These are phyloP conservation scores for Lycocorax pyrrhopterus DNA, from an alignment of 2,113 vertebrate genomes.

Conservation along the genomic window DNA sequence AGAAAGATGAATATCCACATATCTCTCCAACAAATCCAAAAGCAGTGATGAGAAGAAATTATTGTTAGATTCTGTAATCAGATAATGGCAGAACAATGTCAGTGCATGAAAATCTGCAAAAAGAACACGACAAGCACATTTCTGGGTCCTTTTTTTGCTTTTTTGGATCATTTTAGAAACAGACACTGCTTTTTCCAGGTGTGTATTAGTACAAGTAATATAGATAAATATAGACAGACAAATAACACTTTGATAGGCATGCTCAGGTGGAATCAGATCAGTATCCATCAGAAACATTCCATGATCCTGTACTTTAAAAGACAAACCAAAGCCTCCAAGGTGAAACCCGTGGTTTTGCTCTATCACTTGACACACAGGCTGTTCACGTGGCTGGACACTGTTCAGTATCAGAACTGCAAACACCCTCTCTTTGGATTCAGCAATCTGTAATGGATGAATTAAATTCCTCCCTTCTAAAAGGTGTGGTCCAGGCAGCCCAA, in stretches of 20 bases:
- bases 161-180: not conserved
- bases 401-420: not conserved
- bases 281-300: not conserved
- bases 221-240: not conserved
- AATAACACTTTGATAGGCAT: not conserved
- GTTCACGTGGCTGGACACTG: not conserved
- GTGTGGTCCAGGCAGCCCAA: not conserved
- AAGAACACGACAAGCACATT: not conserved
- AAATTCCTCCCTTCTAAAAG: not conserved
- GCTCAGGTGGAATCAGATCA: not conserved
- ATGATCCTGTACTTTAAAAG: not conserved
- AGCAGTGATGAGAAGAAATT: not conserved
- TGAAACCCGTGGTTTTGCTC: not conserved
- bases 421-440: not conserved
- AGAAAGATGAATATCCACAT: not conserved
- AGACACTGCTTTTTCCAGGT: not conserved
- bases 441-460: not conserved
- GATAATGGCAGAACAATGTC: not conserved
- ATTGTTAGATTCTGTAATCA: not conserved
- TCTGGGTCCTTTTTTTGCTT: not conserved
- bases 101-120: not conserved
- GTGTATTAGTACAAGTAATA: not conserved
- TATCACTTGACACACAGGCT: not conserved
- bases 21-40: not conserved
- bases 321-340: not conserved